Base-by-base conservation (phyloP, 2,113 vertebrate genomes). In the Fukomys damarensis region DNA sequence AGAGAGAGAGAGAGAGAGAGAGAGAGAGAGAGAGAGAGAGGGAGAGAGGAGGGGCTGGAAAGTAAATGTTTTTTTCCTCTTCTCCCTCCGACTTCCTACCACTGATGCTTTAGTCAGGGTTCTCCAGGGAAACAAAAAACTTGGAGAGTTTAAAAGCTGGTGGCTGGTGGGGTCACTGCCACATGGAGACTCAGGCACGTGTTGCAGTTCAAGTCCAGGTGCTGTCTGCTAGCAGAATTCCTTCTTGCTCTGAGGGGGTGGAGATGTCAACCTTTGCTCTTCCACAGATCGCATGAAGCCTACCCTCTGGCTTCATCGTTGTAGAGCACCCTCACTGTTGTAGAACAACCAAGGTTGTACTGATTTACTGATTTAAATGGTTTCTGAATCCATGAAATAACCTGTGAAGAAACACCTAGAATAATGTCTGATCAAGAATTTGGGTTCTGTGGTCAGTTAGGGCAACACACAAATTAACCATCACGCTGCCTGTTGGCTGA, bases 331-430 rank as follows among this genome's bases (percentile, higher is more conserved):
- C n/a, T 28, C 32, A n/a, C 32, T 63, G 41, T 43, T 41, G 7
- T 49, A 72, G 46, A 28, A 3, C 84, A 43, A 58, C 68, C 30
- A 77, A 17, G 49, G 86, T 76, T 76, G 49, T 54, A 30, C 28
- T 5, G 76, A 81, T 76, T 49, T 46, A 30, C n/a, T 7, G 1
- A 76, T 86, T 83, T 72, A 77, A 92, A 86, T 96, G 43, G 41
- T 86, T 86, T 41, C 83, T 49, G 81, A 46, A 76, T 54, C 7
- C 5, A 63, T 41, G 32, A 30, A 90, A 41, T 10, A 77, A 43
- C 13, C 76, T 92, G 84, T 24, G 61, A 8, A 86, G 56, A 87
- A 89, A 38, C 12, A 68, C 87, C 28, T 93, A 85, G 38, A 95
- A 61, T 86, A 80, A 32, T 10, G 2, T 92, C 93, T 90, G 80